Conservation (phyloP, 2,888 invertebrate genomes). For the Myopa tessellatipennis region DNA sequence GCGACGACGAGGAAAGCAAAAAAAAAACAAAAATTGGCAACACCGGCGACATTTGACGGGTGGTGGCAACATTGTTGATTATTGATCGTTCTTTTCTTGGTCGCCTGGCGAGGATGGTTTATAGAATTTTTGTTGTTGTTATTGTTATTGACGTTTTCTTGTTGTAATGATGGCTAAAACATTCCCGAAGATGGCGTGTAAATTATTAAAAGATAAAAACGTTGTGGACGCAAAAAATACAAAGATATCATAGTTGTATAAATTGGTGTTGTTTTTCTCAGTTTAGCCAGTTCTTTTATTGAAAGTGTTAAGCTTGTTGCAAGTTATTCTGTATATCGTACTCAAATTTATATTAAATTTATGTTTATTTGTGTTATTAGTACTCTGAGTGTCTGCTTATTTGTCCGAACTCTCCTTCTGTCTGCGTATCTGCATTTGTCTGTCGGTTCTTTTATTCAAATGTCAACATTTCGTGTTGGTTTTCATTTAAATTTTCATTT, state of each 20-base stretch:
- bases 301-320: too few relatives aligned
- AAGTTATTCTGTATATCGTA: too few relatives aligned
- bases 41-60: too few relatives aligned
- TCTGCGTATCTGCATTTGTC: constrained; percentile 20
- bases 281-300: neutral
- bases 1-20: too few relatives aligned
- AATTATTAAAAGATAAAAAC: neutral
- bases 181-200: neutral
- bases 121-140: neutral
- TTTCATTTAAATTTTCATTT: constrained; percentile 31
- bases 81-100: neutral
- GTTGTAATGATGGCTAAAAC: neutral
- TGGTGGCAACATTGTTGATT: too few relatives aligned
- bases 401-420: neutral
- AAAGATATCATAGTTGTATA: too few relatives aligned
- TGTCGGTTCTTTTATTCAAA: constrained; percentile 22
- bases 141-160: neutral
- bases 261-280: neutral
- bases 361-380: neutral
- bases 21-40: too few relatives aligned
- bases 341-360: too few relatives aligned
- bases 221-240: too few relatives aligned
- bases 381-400: neutral
- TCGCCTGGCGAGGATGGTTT: neutral
- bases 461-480: constrained; percentile 27